Base-by-base conservation (phyloP, 1,140 invertebrate species). In the Drosophila bifasciata region DNA sequence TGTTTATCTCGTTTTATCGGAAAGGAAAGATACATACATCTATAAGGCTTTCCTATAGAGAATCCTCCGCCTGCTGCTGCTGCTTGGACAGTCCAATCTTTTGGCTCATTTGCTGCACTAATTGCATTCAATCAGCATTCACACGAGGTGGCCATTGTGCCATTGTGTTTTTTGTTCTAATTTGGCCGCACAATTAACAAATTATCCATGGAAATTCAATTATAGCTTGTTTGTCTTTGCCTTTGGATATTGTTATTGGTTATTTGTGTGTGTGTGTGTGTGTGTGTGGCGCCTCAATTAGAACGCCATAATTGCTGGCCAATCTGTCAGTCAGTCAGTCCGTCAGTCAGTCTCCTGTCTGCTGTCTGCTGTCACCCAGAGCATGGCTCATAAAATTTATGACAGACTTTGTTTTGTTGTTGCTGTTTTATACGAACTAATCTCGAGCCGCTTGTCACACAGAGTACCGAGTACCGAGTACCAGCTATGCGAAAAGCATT, bases 161-260 rank as follows among this genome's bases (percentile, higher is more conserved):
- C 5, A 6, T 0, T 71, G 48, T 71, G 48, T 46, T 58, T 64
- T 55, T 66, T n/a, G n/a, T 49, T 45, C 57, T 51, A 25, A 74
- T 73, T 48, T 77, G 25, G 45, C 32, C 19, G 43, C 28, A 49
- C 53, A 59, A 51, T 62, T 68, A 28, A 39, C 57, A 51, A 78
- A 78, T 56, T 67, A 63, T 52, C 67, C 53, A 62, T 74, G 62
- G 48, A 79, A 78, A 79, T 79, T 68, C 51, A 78, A 79, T 68
- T 79, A 46, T 23, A 56, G 49, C 41, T 68, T 57, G 28, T 28
- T n/a, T n/a, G n/a, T n/a, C n/a, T n/a, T n/a, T 28, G 25, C 9
- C 25, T 9, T 28, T 28, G 7, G 25, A 3, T 28, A 28, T 9
- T 28, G 5, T 25, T 21, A 21, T 21, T 21, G 19, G 28, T 9